Base-by-base conservation (phyloP, 23 tunicate genomes). In the Clavelina lepadiformis region DNA sequence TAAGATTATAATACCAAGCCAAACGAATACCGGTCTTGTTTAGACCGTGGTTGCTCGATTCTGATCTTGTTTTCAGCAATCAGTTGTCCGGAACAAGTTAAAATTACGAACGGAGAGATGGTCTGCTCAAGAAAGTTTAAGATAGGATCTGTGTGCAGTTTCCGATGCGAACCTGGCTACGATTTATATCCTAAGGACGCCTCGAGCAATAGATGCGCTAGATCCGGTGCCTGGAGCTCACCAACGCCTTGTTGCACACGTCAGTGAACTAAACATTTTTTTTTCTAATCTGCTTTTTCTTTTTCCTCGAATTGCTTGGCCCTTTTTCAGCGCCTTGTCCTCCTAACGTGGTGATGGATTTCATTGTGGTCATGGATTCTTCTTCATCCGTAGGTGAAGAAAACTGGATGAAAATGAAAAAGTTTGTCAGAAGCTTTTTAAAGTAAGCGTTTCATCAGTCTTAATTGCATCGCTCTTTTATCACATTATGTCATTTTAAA, bases 401-500 rank as follows among this genome's bases (percentile, higher is more conserved):
- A 33, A 69, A 69, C 30, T 69, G 75, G 75, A 1, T 53, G 45
- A 69, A 69, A 23, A 69, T 69, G 75, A 55, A 44, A 21, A 52
- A 52, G 6, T 69, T 69, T 31, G 33, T 69, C 5, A 29, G 55
- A 69, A 53, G 61, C 55, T 53, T 69, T 1, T 24, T 69, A 34
- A 50, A 55, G 75, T 69, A 69, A 69, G 60, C 23, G 0, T 41
- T 11, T 41, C 11, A 41, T 11, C 11, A 41, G 49, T 41, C 15
- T 11, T 11, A 41, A 41, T 15, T 41, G 49, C 11, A 41, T 41
- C 15, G 11, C 11, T 11, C 11, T 41, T 41, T 41, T 41, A 15
- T 11, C 11, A 11, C 15, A 41, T 41, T 11, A 41, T 41, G 49
- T 11, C 49, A 41, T 11, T 41, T 41, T 41, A 11, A 15, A 41